Percentiles rank a stretch among this genome's conserved stretches.
These are phyloP conservation scores for Montipora capricornis DNA, from an alignment of 64 coral and sea anemone genomes.

Conservation along the genomic window DNA sequence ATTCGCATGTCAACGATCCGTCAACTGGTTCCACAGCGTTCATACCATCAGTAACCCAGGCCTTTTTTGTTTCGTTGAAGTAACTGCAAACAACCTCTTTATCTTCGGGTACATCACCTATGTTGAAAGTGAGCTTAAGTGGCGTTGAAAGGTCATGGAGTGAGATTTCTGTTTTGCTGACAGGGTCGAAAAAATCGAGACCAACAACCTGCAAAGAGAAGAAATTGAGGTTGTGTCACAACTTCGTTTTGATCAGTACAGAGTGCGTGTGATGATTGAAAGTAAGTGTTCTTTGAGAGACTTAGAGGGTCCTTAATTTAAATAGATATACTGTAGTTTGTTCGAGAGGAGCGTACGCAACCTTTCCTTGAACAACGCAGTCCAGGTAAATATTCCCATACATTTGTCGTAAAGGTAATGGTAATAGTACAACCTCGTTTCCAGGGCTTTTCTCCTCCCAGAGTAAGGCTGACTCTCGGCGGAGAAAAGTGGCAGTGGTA, in stretches of 20 bases:
- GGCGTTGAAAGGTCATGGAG: neutral
- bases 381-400: no score
- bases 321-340: no score
- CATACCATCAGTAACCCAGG: conserved; percentile 9
- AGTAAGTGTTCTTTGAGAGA: no score
- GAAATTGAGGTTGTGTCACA: no score
- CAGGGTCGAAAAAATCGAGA: neutral
- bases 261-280: no score
- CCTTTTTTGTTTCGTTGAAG: neutral
- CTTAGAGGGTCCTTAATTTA: no score
- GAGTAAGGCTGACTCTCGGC: no score
- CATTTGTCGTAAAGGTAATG: neutral
- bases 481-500: neutral
- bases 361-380: no score
- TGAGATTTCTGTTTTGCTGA: neutral
- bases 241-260: no score
- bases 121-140: neutral
- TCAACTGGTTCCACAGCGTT: neutral
- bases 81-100: neutral
- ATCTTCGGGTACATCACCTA: neutral
- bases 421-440: neutral
- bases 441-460: no score
- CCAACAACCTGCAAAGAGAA: neutral
- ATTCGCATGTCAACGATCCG: neutral
- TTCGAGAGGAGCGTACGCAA: no score